Percentiles rank a stretch among this genome's conserved stretches.
Evolutionary conservation across 2,888 invertebrate genomes (phyloP).

Genomic region (Aphidius colemani): DNA sequence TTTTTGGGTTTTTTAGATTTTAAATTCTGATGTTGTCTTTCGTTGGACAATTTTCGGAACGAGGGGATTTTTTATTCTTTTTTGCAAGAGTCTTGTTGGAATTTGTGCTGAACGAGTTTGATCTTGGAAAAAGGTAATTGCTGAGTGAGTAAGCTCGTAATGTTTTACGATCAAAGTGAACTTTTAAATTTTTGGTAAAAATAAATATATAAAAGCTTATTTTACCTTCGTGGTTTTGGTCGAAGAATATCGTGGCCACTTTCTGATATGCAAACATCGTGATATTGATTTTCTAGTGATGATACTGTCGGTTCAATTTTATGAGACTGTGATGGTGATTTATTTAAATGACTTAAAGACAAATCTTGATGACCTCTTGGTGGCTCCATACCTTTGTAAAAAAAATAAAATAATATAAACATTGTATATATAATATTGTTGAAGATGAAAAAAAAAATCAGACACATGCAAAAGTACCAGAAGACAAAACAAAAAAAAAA

Average conservation of each 20-base stretch:
- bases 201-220: no score
- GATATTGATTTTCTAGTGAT: slow-evolving; percentile 64
- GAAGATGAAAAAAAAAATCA: no score
- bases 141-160: slow-evolving; percentile 39
- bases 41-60: no score
- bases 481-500: no score
- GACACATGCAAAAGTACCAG: no score
- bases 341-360: slow-evolving; percentile 35
- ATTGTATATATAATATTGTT: no score
- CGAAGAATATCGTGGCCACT: slow-evolving; percentile 84
- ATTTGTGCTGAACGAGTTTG: slow-evolving; percentile 42
- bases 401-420: no score
- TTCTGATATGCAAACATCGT: slow-evolving; percentile 69
- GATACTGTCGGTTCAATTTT: slow-evolving; percentile 31
- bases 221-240: slow-evolving; percentile 84
- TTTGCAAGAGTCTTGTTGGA: not conserved
- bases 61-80: not conserved
- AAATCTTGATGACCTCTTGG: slow-evolving; percentile 29
- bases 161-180: slow-evolving; percentile 41
- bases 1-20: not conserved
- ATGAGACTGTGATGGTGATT: slow-evolving; percentile 21
- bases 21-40: no score
- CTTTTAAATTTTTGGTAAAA: slow-evolving; percentile 28
- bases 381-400: slow-evolving; percentile 19
- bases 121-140: slow-evolving; percentile 47